Evolutionary conservation across 2,113 vertebrate species (phyloP).

Genomic region (Oncorhynchus masou): DNA sequence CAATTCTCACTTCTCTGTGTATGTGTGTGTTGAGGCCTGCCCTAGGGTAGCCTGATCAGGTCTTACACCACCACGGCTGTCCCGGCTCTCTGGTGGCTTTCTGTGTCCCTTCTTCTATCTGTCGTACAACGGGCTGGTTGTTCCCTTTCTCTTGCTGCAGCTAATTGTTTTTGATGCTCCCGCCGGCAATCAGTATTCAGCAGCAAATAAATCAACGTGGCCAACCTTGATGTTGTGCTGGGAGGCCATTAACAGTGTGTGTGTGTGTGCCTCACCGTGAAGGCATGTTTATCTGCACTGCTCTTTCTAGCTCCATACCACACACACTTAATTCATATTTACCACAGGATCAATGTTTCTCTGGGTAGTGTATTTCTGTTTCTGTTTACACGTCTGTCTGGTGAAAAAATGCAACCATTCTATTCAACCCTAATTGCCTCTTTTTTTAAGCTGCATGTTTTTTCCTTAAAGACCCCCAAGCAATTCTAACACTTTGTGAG

Average conservation of each 20-base stretch:
- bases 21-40: not conserved
- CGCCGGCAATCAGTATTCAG: not conserved
- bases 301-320: not conserved
- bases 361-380: not conserved
- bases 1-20: not conserved
- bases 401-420: slow-evolving; percentile 16
- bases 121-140: not conserved
- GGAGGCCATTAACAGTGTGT: not conserved
- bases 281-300: not conserved
- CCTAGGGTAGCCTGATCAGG: not conserved
- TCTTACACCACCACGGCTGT: not conserved
- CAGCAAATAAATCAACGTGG: slow-evolving; percentile 15
- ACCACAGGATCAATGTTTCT: not conserved
- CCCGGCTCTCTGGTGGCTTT: not conserved
- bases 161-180: slow-evolving; percentile 17
- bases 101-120: not conserved
- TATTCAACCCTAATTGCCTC: not conserved
- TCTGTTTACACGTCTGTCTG: not conserved
- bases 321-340: slow-evolving; percentile 24
- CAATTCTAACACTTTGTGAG: not conserved
- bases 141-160: not conserved
- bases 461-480: not conserved
- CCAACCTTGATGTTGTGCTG: not conserved
- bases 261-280: slow-evolving; percentile 16
- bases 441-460: not conserved